Conservation (phyloP, 1,140 invertebrate species). For the Stratiolaelaps scimitus region DNA sequence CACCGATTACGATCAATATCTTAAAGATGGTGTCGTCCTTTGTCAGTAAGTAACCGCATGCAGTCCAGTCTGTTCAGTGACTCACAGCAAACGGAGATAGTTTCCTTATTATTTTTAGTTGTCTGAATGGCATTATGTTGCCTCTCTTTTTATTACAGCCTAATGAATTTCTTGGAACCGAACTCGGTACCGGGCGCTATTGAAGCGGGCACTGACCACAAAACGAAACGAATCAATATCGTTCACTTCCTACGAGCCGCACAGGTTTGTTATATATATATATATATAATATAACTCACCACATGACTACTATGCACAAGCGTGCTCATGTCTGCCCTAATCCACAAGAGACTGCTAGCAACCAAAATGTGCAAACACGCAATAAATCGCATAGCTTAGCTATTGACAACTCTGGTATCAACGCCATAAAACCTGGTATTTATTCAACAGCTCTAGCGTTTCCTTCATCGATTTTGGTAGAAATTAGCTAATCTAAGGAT, state of each 20-base stretch:
- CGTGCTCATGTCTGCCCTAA: no score
- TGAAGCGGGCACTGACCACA: conserved; percentile 33
- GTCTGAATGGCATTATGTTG: neutral
- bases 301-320: no score
- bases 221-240: conserved; percentile 38
- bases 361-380: no score
- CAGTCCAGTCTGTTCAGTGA: neutral
- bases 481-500: no score
- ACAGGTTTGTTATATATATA: no score
- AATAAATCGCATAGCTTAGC: no score
- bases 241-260: conserved; percentile 37
- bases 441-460: no score
- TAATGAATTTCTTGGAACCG: conserved; percentile 39
- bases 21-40: conserved; percentile 39
- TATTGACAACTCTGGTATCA: no score
- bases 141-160: conserved; percentile 32
- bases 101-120: neutral
- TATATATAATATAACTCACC: no score
- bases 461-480: no score
- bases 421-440: no score
- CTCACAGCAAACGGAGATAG: neutral
- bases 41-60: conserved; percentile 36
- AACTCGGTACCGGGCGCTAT: conserved; percentile 37
- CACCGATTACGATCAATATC: conserved; percentile 39
- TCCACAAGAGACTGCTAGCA: no score